Percentiles rank a stretch among this genome's conserved stretches.
phyloP scores from a whole-genome alignment of 1,140 invertebrate genomes.

The Nasonia vitripennis region DNA sequence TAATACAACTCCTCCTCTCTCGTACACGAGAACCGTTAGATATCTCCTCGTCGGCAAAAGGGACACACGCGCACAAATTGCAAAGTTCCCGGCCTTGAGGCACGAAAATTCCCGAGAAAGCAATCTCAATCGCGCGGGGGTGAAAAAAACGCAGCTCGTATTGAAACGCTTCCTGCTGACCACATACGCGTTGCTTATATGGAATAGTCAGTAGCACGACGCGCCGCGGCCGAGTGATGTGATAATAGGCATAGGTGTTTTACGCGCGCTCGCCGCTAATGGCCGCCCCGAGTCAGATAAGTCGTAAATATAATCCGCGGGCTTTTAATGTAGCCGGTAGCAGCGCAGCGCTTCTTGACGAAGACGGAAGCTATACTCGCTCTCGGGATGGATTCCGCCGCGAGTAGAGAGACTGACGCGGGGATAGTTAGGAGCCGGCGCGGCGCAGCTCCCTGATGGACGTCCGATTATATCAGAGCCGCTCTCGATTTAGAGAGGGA shows the following conservation, averaged over 20 bases:
- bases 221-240: conserved; percentile 11
- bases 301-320: conserved; percentile 27
- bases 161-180: neutral
- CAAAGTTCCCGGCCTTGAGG: neutral
- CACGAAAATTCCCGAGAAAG: neutral
- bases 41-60: neutral
- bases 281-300: conserved; percentile 18
- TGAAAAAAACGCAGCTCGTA: neutral
- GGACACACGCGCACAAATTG: neutral
- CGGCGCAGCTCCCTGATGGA: neutral
- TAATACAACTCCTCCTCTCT: neutral
- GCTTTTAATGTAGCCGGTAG: conserved; percentile 21
- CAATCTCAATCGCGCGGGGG: neutral
- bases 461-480: neutral
- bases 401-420: neutral
- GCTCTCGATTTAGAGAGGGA: conserved; percentile 6
- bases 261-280: conserved; percentile 9
- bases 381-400: neutral
- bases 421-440: neutral
- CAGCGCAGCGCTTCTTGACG: neutral
- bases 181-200: neutral
- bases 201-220: neutral
- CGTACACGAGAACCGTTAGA: conserved; percentile 1
- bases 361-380: neutral
- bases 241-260: conserved; percentile 34